A percentile compares a stretch with the other conserved stretches of the same genome.
These are phyloP conservation scores for Danaus plexippus DNA, from an alignment of 1,140 invertebrate species.

Conservation along the genomic window DNA sequence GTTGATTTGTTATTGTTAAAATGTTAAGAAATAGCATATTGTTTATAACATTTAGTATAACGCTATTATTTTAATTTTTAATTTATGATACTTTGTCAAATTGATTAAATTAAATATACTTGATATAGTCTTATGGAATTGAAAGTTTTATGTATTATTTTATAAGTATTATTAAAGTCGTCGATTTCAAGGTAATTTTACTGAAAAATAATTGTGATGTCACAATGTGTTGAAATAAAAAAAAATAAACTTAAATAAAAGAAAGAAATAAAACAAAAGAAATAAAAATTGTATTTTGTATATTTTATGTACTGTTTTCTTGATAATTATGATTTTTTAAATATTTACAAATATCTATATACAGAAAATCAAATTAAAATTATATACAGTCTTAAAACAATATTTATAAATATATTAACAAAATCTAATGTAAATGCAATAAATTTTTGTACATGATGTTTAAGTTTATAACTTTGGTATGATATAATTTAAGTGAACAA, in stretches of 20 bases:
- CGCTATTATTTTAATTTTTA: too few species aligned
- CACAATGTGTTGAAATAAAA: not conserved
- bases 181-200: too few species aligned
- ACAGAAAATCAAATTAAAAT: slow-evolving; percentile 39
- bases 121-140: too few species aligned
- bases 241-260: slow-evolving; percentile 5
- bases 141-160: too few species aligned
- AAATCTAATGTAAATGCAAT: slow-evolving; percentile 47
- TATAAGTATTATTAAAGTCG: not conserved
- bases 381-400: slow-evolving; percentile 53
- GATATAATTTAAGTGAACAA: slow-evolving; percentile 57
- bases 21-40: too few species aligned
- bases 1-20: too few species aligned
- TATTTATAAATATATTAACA: slow-evolving; percentile 29
- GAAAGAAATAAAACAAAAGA: slow-evolving; percentile 55
- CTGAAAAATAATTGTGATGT: too few species aligned
- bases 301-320: slow-evolving; percentile 47
- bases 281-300: slow-evolving; percentile 61
- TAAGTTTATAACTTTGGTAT: slow-evolving; percentile 69
- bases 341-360: slow-evolving; percentile 57
- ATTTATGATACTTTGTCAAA: too few species aligned
- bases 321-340: slow-evolving; percentile 37
- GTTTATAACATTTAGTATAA: too few species aligned
- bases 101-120: too few species aligned
- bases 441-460: slow-evolving; percentile 46